These are phyloP conservation scores for Drosophila malerkotliana DNA, from an alignment of 1,140 invertebrate genomes.

Conservation along the genomic window DNA sequence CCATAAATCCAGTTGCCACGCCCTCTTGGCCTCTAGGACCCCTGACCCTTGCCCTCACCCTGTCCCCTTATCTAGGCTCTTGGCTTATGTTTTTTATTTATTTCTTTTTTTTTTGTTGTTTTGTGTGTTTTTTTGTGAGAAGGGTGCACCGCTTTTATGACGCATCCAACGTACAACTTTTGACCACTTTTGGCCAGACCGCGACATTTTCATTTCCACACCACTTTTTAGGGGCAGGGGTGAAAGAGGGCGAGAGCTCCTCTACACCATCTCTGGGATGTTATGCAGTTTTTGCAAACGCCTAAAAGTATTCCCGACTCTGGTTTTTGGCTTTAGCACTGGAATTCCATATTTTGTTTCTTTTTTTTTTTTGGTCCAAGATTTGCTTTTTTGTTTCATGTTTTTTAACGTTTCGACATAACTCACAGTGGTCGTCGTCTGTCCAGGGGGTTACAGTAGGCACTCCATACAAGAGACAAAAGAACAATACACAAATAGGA, in stretches of 20 bases:
- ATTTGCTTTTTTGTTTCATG: constrained; percentile 20
- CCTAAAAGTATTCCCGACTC: constrained; percentile 58
- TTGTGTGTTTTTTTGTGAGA: constrained; percentile 6
- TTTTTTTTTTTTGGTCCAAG: constrained; percentile 28
- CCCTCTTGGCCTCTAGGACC: not conserved
- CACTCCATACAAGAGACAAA: not conserved
- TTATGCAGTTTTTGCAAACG: constrained; percentile 56
- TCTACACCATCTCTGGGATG: constrained; percentile 15
- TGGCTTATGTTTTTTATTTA: constrained; percentile 20
- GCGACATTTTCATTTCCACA: constrained; percentile 80
- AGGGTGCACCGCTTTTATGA: constrained; percentile 59
- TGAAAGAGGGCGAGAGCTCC: not conserved
- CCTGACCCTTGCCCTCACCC: constrained; percentile 6
- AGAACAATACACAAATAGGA: not conserved
- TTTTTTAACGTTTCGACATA: constrained; percentile 36
- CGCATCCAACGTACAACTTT: constrained; percentile 69
- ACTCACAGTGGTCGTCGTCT: constrained; percentile 21
- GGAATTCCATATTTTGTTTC: constrained; percentile 26
- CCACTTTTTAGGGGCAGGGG: constrained; percentile 9
- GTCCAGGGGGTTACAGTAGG: constrained; percentile 2
- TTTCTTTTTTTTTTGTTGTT: constrained; percentile 16
- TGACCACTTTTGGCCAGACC: constrained; percentile 72
- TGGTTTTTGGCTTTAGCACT: constrained; percentile 40
- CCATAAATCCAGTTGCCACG: constrained; percentile 62
- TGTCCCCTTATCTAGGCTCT: constrained; percentile 4